Conservation (phyloP, 2,113 vertebrate species). For the Lophura nycthemera region DNA sequence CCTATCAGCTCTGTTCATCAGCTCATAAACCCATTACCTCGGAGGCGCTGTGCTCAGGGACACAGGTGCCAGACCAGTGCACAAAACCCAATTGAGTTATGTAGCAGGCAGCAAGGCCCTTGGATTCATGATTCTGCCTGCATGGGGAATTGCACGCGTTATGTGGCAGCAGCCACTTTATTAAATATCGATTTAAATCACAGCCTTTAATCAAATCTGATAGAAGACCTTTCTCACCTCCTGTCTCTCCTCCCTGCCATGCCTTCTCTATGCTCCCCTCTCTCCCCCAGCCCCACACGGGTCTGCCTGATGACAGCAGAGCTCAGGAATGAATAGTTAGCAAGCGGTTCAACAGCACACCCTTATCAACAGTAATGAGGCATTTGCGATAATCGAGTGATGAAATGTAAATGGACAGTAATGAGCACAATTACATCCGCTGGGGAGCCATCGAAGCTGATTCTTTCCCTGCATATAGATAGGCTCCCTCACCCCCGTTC, state of each 20-base stretch:
- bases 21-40: constrained; percentile 86
- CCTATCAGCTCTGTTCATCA: constrained; percentile 84
- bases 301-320: constrained; percentile 64
- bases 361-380: constrained; percentile 85
- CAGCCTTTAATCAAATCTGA: constrained; percentile 88
- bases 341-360: constrained; percentile 72
- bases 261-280: constrained; percentile 5
- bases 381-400: constrained; percentile 89
- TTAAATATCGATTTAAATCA: constrained; percentile 95
- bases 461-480: constrained; percentile 83
- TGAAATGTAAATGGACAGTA: constrained; percentile 96
- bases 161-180: constrained; percentile 85
- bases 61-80: constrained; percentile 83
- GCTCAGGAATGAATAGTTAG: constrained; percentile 80
- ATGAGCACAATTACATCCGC: constrained; percentile 90
- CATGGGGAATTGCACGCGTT: constrained; percentile 84
- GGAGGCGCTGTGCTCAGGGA: constrained; percentile 79
- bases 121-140: constrained; percentile 77
- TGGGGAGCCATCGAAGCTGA: constrained; percentile 82
- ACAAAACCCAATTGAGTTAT: constrained; percentile 84
- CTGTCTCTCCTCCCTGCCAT: constrained; percentile 52
- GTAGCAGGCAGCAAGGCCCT: constrained; percentile 74
- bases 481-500: constrained; percentile 78
- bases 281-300: not conserved
- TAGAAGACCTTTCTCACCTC: constrained; percentile 80